Evolutionary conservation across 1,140 invertebrate species (phyloP).

Genomic region (Meloidogyne exigua): DNA sequence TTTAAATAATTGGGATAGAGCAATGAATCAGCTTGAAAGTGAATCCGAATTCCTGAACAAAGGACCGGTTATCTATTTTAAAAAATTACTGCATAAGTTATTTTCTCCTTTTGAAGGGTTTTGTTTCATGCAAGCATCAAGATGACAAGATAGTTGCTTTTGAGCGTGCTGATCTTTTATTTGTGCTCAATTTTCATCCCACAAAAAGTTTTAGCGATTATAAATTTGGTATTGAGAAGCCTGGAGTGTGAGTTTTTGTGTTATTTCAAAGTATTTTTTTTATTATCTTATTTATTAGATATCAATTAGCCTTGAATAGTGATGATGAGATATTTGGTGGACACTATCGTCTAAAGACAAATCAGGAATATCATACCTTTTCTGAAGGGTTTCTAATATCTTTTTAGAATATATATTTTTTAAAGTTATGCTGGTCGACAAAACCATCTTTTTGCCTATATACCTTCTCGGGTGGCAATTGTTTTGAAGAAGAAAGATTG

Average conservation of each 20-base stretch:
- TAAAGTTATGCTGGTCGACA: constrained; percentile 42
- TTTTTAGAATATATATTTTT: background rate
- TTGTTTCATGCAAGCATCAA: constrained; percentile 91
- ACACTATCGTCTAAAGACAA: constrained; percentile 75
- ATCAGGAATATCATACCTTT: constrained; percentile 72
- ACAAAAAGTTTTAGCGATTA: constrained; percentile 90
- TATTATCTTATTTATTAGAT: constrained; percentile 66
- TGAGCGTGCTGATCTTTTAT: constrained; percentile 84
- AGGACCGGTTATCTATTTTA: constrained; percentile 49
- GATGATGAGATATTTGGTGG: constrained; percentile 81
- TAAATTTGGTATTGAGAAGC: constrained; percentile 73
- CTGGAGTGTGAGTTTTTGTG: constrained; percentile 70
- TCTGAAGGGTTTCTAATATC: constrained; percentile 65
- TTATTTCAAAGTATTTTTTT: constrained; percentile 8
- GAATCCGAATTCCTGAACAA: constrained; percentile 84
- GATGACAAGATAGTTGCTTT: constrained; percentile 92
- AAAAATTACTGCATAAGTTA: constrained; percentile 5
- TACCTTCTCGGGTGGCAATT: constrained; percentile 51
- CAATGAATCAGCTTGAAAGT: constrained; percentile 83
- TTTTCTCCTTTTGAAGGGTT: constrained; percentile 71
- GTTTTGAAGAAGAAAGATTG: constrained; percentile 51
- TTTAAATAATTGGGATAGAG: constrained; percentile 87
- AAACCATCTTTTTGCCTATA: constrained; percentile 56
- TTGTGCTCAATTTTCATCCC: constrained; percentile 95
- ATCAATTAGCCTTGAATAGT: constrained; percentile 78